These are phyloP conservation scores for Corynorhinus townsendii DNA, from an alignment of 2,113 vertebrate genomes.

Conservation along the genomic window DNA sequence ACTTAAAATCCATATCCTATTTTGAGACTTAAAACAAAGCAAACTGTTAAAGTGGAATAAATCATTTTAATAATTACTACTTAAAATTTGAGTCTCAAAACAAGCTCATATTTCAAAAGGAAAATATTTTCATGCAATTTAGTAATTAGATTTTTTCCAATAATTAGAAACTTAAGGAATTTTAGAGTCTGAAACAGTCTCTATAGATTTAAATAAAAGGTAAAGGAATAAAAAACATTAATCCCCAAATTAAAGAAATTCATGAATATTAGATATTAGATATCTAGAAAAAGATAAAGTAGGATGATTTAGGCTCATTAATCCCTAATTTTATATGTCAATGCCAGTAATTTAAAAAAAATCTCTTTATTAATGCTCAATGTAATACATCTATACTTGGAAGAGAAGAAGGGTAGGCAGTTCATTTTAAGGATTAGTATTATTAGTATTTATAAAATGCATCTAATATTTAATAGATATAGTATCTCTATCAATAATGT, in stretches of 20 bases:
- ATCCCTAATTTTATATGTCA: not conserved
- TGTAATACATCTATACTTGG: not conserved
- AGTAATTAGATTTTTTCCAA: not conserved
- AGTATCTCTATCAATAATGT: not conserved
- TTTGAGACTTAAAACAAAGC: not conserved
- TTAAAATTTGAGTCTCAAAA: slow-evolving; percentile 27
- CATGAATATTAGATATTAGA: not conserved
- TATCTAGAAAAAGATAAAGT: not conserved
- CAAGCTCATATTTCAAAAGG: not conserved
- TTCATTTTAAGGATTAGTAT: not conserved
- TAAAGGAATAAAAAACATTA: not conserved
- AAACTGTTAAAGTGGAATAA: slow-evolving; percentile 5
- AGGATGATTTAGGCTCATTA: not conserved
- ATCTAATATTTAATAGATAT: not conserved
- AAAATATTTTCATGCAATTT: slow-evolving; percentile 32
- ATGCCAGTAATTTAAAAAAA: not conserved
- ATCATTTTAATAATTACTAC: not conserved
- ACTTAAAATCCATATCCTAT: not conserved
- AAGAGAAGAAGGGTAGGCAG: not conserved
- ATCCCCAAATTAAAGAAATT: not conserved
- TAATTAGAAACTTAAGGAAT: not conserved
- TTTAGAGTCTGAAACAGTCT: not conserved
- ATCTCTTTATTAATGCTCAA: not conserved
- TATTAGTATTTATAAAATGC: not conserved
- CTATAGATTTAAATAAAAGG: not conserved